A percentile compares a stretch with the other conserved stretches of the same genome.
phyloP scores from a whole-genome alignment of 2,888 invertebrate genomes.

The Nasonia oneida region DNA sequence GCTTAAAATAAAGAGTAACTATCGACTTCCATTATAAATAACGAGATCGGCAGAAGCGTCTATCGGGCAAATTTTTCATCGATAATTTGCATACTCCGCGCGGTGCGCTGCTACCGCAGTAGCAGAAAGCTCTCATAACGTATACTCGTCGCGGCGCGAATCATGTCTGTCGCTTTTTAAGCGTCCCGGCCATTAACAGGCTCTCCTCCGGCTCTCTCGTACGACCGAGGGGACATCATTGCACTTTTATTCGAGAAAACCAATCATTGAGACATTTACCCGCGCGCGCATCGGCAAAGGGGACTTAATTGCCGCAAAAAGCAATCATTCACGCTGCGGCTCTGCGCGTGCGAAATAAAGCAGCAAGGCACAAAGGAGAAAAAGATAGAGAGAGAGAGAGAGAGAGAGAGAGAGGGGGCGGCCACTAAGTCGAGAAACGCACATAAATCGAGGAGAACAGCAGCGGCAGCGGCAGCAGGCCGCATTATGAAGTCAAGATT shows the following conservation, averaged over 20 bases:
- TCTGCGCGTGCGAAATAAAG: slow-evolving; percentile 58
- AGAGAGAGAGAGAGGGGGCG: slow-evolving; percentile 43
- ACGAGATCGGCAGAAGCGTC: slow-evolving; percentile 20
- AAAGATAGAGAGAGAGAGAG: slow-evolving; percentile 57
- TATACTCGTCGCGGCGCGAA: not conserved
- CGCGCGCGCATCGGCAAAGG: slow-evolving; percentile 53
- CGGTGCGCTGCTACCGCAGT: not conserved
- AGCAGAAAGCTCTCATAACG: slow-evolving; percentile 36
- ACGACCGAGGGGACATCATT: slow-evolving; percentile 56
- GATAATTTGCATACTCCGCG: slow-evolving; percentile 49
- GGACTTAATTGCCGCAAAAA: slow-evolving; percentile 63
- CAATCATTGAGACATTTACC: slow-evolving; percentile 62
- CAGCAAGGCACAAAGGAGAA: slow-evolving; percentile 51
- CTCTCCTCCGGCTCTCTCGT: slow-evolving; percentile 15
- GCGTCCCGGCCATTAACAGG: slow-evolving; percentile 47
- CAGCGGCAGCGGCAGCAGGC: slow-evolving; percentile 1
- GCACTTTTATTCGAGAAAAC: slow-evolving; percentile 61
- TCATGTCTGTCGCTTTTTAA: slow-evolving; percentile 49
- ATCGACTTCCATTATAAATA: slow-evolving; percentile 6
- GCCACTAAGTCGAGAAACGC: slow-evolving; percentile 58
- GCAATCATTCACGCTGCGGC: slow-evolving; percentile 59
- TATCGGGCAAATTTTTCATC: slow-evolving; percentile 54
- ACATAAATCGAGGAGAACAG: slow-evolving; percentile 58
- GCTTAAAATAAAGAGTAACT: slow-evolving; percentile 33
- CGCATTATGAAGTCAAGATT: slow-evolving; percentile 62